Percentiles rank a stretch among this genome's conserved stretches.
Evolutionary conservation across 2,888 invertebrate species (phyloP).

Genomic region (Cylindroiulus punctatus): DNA sequence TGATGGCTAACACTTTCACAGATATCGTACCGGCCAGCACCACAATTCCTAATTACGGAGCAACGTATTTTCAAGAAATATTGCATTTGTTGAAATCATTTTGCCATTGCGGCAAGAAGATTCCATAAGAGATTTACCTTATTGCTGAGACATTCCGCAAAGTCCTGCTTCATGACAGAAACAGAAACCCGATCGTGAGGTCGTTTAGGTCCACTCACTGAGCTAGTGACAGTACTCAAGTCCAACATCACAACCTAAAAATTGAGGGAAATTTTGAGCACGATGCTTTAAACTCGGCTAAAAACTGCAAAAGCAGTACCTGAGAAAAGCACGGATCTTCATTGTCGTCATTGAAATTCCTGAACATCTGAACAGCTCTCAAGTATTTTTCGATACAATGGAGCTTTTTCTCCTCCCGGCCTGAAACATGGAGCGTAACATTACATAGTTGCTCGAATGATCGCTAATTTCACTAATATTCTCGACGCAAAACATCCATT

Average conservation of each 20-base stretch:
- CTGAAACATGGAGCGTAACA: constrained; percentile 68
- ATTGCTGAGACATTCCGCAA: constrained; percentile 81
- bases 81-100: no score
- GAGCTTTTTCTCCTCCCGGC: constrained; percentile 78
- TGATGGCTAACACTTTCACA: no score
- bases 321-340: constrained; percentile 87
- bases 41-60: no score
- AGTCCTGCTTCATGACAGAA: constrained; percentile 88
- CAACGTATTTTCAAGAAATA: no score
- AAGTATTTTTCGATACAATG: constrained; percentile 82
- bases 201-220: constrained; percentile 95
- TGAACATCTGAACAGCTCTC: constrained; percentile 80
- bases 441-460: no score
- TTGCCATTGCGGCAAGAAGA: no score
- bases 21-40: no score
- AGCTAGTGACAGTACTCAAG: constrained; percentile 87
- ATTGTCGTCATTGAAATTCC: constrained; percentile 78
- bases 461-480: no score
- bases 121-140: constrained; percentile 74
- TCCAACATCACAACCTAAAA: constrained; percentile 82
- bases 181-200: constrained; percentile 96
- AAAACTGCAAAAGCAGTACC: constrained; percentile 60
- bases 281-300: background rate
- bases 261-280: background rate
- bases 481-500: no score